These are phyloP conservation scores for Mus caroli DNA, from an alignment of 2,797 vertebrate species.

Conservation along the genomic window DNA sequence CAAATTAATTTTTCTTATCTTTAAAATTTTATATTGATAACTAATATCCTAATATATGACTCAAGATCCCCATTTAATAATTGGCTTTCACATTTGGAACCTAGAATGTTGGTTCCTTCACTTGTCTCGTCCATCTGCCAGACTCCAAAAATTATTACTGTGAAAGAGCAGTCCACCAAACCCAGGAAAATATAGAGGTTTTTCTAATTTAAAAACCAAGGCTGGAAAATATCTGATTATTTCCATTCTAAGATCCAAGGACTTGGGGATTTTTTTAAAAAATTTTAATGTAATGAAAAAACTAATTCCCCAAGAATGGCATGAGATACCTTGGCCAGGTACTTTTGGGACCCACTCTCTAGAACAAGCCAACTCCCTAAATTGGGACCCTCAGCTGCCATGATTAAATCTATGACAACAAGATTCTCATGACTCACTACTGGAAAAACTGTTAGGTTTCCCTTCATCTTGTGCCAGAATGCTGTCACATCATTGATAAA, in stretches of 20 bases:
- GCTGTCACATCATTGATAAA: background rate
- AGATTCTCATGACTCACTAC: background rate
- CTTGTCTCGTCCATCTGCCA: background rate
- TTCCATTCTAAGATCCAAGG: background rate
- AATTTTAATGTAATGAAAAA: background rate
- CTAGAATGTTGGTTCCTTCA: background rate
- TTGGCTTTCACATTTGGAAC: background rate
- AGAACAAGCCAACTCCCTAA: background rate
- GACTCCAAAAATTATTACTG: background rate
- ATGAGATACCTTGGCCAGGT: background rate
- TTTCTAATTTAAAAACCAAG: background rate
- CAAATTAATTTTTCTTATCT: background rate
- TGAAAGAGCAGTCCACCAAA: background rate
- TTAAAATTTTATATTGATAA: background rate
- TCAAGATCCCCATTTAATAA: background rate
- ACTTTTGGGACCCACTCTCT: background rate
- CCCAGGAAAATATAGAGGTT: background rate
- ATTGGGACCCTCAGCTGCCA: background rate
- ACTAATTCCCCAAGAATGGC: background rate
- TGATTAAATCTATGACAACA: background rate
- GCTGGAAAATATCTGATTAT: background rate
- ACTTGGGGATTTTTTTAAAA: background rate
- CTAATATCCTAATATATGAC: background rate
- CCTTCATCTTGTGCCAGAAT: background rate
- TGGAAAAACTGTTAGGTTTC: background rate